A percentile compares a stretch with the other conserved stretches of the same genome.
These are phyloP conservation scores for Alviniconcha strummeri DNA, from an alignment of 2,888 invertebrate species.

Conservation along the genomic window DNA sequence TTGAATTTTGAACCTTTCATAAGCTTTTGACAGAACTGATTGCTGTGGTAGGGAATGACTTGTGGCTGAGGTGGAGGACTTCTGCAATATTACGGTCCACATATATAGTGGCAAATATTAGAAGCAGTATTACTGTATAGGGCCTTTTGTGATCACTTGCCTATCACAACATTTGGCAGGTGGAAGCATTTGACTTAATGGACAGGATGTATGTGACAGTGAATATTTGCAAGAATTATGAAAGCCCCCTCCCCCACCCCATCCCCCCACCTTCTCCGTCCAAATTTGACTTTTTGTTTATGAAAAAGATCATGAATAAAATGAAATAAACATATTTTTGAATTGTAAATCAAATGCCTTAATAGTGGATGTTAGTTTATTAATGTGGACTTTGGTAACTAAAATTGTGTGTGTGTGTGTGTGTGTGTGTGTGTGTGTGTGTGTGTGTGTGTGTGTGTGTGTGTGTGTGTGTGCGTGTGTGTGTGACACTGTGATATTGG, in stretches of 20 bases:
- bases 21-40: too few species aligned
- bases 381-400: not conserved
- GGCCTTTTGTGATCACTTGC: not conserved
- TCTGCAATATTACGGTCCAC: too few species aligned
- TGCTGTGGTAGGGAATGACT: too few species aligned
- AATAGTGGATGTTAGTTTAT: not conserved
- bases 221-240: not conserved
- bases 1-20: too few species aligned
- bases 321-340: not conserved
- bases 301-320: not conserved
- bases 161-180: not conserved
- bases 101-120: not conserved
- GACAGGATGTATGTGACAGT: not conserved
- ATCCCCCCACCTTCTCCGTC: not conserved
- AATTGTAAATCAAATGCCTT: not conserved
- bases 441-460: constrained; percentile 10
- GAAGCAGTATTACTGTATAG: not conserved
- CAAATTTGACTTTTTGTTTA: not conserved
- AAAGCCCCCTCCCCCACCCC: not conserved
- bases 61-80: too few species aligned
- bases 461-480: constrained; percentile 12
- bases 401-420: not conserved
- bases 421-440: not conserved
- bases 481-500: not conserved
- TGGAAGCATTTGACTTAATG: not conserved